Evolutionary conservation across 1,140 invertebrate genomes (phyloP).

Genomic region (Sipha flava): DNA sequence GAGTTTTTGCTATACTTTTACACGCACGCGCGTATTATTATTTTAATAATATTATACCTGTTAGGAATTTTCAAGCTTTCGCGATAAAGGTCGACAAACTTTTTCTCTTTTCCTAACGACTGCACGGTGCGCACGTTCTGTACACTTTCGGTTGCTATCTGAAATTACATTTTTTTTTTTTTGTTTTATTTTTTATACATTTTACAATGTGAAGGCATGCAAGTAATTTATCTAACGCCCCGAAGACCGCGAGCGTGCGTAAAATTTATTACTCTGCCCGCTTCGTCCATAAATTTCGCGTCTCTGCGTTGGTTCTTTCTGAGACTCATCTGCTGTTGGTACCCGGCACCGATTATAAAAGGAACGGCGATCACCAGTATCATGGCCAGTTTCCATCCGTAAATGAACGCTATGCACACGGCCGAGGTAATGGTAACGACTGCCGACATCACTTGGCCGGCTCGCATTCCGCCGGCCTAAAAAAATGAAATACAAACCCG

Average conservation of each 20-base stretch:
- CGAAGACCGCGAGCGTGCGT: too few species aligned
- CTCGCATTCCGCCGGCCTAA: slow-evolving; percentile 62
- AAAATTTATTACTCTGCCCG: slow-evolving; percentile 45
- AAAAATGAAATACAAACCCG: not conserved
- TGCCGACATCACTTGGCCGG: slow-evolving; percentile 60
- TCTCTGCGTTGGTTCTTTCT: slow-evolving; percentile 46
- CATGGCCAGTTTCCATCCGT: slow-evolving; percentile 63
- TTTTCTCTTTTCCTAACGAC: slow-evolving; percentile 58
- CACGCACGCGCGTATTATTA: too few species aligned
- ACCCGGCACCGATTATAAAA: slow-evolving; percentile 53
- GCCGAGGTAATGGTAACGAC: slow-evolving; percentile 54
- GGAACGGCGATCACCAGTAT: slow-evolving; percentile 60
- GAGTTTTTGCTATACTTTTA: too few species aligned
- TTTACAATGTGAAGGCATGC: too few species aligned
- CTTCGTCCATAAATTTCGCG: slow-evolving; percentile 45
- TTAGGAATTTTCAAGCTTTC: slow-evolving; percentile 49
- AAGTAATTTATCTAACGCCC: too few species aligned
- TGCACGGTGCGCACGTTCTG: slow-evolving; percentile 70
- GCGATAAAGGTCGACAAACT: slow-evolving; percentile 55
- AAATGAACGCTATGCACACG: slow-evolving; percentile 55
- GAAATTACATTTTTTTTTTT: not conserved
- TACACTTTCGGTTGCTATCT: slow-evolving; percentile 69
- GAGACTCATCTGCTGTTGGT: slow-evolving; percentile 56
- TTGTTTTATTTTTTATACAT: too few species aligned
- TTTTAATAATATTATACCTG: slow-evolving; percentile 40